Conservation (phyloP, 2,113 vertebrate genomes). For the Greenwoodochromis staneri region DNA sequence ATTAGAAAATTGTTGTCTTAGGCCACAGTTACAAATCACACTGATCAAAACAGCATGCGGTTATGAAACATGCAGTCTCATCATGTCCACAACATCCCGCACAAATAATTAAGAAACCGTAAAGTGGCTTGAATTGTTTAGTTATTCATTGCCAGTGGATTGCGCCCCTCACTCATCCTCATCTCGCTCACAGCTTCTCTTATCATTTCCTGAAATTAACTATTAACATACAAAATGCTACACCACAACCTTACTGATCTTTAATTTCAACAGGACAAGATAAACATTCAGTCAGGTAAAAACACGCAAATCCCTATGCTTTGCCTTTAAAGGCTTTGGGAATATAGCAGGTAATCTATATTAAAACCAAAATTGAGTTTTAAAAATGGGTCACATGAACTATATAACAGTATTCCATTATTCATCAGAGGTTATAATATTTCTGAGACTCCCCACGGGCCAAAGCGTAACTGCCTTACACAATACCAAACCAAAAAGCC, state of each 20-base stretch:
- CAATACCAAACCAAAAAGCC: not conserved
- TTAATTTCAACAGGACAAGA: not conserved
- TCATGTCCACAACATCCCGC: not conserved
- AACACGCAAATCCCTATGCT: not conserved
- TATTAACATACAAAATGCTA: not conserved
- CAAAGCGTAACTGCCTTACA: not conserved
- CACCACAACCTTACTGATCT: not conserved
- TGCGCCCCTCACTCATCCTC: not conserved
- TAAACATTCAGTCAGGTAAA: not conserved
- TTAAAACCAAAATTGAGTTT: not conserved
- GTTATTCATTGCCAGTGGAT: not conserved
- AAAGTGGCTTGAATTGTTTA: not conserved
- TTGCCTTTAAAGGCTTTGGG: not conserved
- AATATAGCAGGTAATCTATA: not conserved
- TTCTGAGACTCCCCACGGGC: not conserved
- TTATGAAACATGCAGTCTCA: not conserved
- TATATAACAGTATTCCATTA: not conserved
- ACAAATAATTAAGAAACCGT: not conserved
- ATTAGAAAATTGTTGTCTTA: not conserved
- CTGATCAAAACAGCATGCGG: not conserved
- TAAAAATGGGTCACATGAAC: not conserved
- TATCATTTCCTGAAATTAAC: not conserved
- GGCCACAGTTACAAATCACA: not conserved
- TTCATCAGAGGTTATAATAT: not conserved
- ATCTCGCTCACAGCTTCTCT: not conserved